Evolutionary conservation across 2,797 vertebrate genomes (phyloP).

Genomic region (Lagocephalus sceleratus): DNA sequence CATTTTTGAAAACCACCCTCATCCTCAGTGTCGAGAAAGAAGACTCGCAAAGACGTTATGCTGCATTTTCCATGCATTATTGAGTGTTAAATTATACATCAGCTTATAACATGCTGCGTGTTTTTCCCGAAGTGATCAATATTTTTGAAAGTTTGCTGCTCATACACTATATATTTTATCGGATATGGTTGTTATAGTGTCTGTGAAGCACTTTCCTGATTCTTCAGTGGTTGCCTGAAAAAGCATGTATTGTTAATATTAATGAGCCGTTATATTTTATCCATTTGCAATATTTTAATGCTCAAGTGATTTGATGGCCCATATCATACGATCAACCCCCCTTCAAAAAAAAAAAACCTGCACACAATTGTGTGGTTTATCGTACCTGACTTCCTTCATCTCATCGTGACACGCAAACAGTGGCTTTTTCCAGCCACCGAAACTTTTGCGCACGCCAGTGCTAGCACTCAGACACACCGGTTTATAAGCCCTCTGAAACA

Average conservation of each 20-base stretch:
- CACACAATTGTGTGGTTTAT: slow-evolving; percentile 44
- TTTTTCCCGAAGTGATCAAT: slow-evolving; percentile 49
- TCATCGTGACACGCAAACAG: slow-evolving; percentile 8
- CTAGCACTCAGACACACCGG: slow-evolving; percentile 20
- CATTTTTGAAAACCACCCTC: background rate
- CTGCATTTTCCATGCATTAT: slow-evolving; percentile 63
- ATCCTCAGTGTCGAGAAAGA: slow-evolving; percentile 2
- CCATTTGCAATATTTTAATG: slow-evolving; percentile 29
- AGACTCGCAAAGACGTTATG: slow-evolving; percentile 32
- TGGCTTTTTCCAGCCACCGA: slow-evolving; percentile 20
- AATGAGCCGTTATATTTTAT: no score
- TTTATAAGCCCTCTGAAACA: slow-evolving; percentile 42
- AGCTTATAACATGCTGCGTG: slow-evolving; percentile 44
- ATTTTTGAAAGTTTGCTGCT: slow-evolving; percentile 44
- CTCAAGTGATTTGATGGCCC: slow-evolving; percentile 50
- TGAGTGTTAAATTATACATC: slow-evolving; percentile 64
- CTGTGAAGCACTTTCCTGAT: slow-evolving; percentile 12
- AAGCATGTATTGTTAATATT: background rate
- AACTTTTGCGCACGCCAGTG: slow-evolving; percentile 26
- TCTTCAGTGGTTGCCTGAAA: slow-evolving; percentile 24
- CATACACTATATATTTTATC: slow-evolving; percentile 18
- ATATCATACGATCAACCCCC: no score
- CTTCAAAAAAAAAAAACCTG: slow-evolving; percentile 46
- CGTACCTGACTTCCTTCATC: slow-evolving; percentile 39
- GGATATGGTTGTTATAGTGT: slow-evolving; percentile 16